Evolutionary conservation across 2,113 vertebrate genomes (phyloP), one percentile per base, ranked within the genome.

Genomic region (Collichthys lucidus): DNA sequence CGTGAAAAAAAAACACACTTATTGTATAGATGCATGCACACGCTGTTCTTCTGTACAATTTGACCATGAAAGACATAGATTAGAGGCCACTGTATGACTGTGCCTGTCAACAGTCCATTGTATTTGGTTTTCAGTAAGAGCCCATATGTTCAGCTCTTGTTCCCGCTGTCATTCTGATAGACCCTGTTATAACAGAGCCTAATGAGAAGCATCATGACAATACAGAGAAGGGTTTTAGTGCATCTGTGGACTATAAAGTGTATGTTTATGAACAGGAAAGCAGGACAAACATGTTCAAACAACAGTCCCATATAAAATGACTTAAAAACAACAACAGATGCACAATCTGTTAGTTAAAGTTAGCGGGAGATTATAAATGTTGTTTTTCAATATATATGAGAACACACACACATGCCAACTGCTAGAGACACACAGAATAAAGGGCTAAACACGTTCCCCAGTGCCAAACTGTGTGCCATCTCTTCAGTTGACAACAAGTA

Each of bases 311-410:
- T 42, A 29, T 59, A 40, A 69, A 65, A 47, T 59, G 26, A 20
- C 80, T 52, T 6, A 40, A 17, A 87, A 86, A 89, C 69, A 88
- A 35, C 11, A 77, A 82, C 84, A 87, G 84, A 84, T 77, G 84
- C 70, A 77, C 78, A 50, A 26, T 52, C 85, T 29, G 69, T 68
- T 65, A 24, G 61, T 57, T 59, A 50, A 69, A 57, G 71, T 72
- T 71, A 53, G 24, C 11, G 22, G 71, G 62, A 77, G 56, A 84
- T 69, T 47, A 60, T 7, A 35, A 35, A 10, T 60, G 50, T 80
- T 80, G 26, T 64, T 70, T 2, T 62, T 42, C 26, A 75, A n/a
- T 29, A 20, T 12, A 46, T 22, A 50, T 47, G 4, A 24, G 53
- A n/a, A 49, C 15, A 49, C 19, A 57, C 49, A 53, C 17, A 59